Evolutionary conservation across 2,797 vertebrate genomes (phyloP).

Genomic region (Sebastes oblongus): DNA sequence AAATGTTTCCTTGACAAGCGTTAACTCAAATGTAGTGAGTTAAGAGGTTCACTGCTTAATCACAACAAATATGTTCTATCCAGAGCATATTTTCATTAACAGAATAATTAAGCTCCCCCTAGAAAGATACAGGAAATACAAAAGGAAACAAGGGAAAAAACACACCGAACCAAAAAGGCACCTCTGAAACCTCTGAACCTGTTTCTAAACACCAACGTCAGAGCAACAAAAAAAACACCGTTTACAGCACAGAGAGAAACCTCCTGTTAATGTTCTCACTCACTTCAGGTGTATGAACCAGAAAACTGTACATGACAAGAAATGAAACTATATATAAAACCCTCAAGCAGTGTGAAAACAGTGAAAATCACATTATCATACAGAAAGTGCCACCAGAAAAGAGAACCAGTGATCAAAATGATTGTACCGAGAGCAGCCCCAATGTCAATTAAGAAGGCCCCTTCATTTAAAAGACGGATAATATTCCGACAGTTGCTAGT

Average conservation of each 20-base stretch:
- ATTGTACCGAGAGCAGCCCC: constrained; percentile 6
- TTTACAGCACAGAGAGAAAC: constrained; percentile 44
- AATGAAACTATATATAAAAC: constrained; percentile 52
- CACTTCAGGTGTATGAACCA: constrained; percentile 45
- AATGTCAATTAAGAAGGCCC: neutral
- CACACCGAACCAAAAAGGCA: constrained; percentile 77
- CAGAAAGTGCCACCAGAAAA: constrained; percentile 68
- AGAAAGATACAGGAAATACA: constrained; percentile 54
- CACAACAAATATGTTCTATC: constrained; percentile 71
- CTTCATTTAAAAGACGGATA: constrained; percentile 12
- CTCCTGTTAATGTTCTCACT: constrained; percentile 32
- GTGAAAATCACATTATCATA: constrained; percentile 48
- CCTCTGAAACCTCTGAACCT: constrained; percentile 64
- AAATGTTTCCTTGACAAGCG: constrained; percentile 54
- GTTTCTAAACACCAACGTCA: constrained; percentile 32
- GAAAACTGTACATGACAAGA: constrained; percentile 64
- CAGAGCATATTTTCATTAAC: constrained; percentile 74
- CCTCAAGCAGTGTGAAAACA: constrained; percentile 63
- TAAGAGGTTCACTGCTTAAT: constrained; percentile 83
- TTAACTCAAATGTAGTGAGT: constrained; percentile 77
- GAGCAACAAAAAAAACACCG: constrained; percentile 1
- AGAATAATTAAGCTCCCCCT: constrained; percentile 79
- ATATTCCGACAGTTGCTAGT: neutral
- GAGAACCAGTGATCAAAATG: constrained; percentile 67
- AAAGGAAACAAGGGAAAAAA: constrained; percentile 35